Conservation (phyloP, 92 coral and sea anemone genomes). For the Palythoa grandis region DNA sequence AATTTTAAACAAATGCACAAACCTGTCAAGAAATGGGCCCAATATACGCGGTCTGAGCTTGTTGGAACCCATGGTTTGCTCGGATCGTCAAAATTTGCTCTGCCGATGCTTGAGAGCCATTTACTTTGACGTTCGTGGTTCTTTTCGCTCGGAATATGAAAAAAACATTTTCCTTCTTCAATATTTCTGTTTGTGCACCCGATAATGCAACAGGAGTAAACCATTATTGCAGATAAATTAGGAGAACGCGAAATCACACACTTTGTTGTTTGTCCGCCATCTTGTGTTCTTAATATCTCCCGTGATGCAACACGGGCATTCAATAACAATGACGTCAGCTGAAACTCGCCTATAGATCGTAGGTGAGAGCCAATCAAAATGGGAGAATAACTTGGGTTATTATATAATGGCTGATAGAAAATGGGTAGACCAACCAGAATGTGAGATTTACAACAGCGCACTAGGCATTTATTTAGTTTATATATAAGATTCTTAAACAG, state of each 20-base stretch:
- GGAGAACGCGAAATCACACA: slow-evolving; percentile 15
- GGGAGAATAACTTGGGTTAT: too few relatives aligned
- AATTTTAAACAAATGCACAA: slow-evolving; percentile 11
- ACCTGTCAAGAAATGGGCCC: slow-evolving; percentile 28
- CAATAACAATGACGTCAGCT: slow-evolving; percentile 24
- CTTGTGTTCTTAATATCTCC: slow-evolving; percentile 10
- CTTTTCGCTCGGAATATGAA: background rate
- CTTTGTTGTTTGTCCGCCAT: slow-evolving; percentile 18
- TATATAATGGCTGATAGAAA: too few relatives aligned
- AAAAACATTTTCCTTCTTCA: slow-evolving; percentile 20
- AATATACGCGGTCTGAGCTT: slow-evolving; percentile 20
- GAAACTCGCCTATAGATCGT: slow-evolving; percentile 8
- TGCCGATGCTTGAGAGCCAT: slow-evolving; percentile 15
- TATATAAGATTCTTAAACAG: slow-evolving; percentile 5
- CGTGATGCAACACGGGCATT: slow-evolving; percentile 11
- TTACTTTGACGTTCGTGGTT: slow-evolving; percentile 9
- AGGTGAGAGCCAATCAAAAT: too few relatives aligned
- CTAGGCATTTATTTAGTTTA: too few relatives aligned
- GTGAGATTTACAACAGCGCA: too few relatives aligned
- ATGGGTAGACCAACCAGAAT: too few relatives aligned
- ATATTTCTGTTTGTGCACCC: background rate
- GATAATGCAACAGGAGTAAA: slow-evolving; percentile 18
- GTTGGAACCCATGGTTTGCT: slow-evolving; percentile 21
- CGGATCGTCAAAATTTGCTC: slow-evolving; percentile 5
- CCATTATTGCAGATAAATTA: background rate